These are phyloP conservation scores for Steinernema scapterisci DNA, from an alignment of 2,888 invertebrate species.

Conservation along the genomic window DNA sequence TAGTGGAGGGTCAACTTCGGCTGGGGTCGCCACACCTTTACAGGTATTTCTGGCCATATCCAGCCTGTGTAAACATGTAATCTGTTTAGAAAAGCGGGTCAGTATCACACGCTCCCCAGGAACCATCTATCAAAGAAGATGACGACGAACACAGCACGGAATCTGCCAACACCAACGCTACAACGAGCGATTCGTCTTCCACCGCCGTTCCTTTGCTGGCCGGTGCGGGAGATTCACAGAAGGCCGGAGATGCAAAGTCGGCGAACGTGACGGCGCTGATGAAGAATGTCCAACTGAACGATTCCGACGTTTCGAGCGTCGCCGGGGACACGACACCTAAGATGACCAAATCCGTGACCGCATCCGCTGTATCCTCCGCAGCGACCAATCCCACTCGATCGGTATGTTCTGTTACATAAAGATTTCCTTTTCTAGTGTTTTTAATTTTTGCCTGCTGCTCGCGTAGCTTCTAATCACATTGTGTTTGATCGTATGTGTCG, in stretches of 20 bases:
- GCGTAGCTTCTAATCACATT: background rate
- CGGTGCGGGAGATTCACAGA: conserved; percentile 4
- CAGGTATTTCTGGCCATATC: conserved; percentile 2
- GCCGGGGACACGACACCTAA: conserved; percentile 46
- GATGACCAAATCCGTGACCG: conserved; percentile 65
- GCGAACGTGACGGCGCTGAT: conserved; percentile 1
- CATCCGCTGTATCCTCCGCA: conserved; percentile 44
- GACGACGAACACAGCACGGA: conserved; percentile 53
- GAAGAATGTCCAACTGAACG: conserved; percentile 26
- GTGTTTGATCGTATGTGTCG: background rate
- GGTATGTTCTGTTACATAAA: background rate
- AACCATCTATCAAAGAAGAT: conserved; percentile 66
- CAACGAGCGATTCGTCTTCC: conserved; percentile 15
- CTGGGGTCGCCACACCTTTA: background rate
- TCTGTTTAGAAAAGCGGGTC: conserved; percentile 54
- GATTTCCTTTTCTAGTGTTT: background rate
- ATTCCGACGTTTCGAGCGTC: conserved; percentile 24
- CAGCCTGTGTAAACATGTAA: background rate
- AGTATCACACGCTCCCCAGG: conserved; percentile 65
- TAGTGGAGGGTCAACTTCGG: background rate
- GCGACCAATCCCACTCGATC: background rate
- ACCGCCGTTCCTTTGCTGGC: background rate
- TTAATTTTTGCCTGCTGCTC: background rate
- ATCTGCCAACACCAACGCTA: conserved; percentile 25
- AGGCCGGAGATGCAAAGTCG: background rate